phyloP scores from a whole-genome alignment of 2,113 vertebrate species.

The Catharus bicknelli region DNA sequence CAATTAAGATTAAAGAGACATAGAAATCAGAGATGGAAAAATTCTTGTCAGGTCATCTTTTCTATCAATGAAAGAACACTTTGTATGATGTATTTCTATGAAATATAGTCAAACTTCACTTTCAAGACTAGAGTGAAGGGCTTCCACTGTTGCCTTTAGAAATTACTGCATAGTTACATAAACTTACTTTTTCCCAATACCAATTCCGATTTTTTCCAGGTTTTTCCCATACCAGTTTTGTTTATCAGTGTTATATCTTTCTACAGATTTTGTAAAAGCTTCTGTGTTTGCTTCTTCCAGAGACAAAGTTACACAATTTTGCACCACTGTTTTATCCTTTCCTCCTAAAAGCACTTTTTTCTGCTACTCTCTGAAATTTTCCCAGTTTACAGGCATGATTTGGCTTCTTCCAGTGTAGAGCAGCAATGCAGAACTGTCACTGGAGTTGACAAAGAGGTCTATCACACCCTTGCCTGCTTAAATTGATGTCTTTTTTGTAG shows the following conservation, averaged over 20 bases:
- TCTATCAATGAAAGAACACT: constrained; percentile 10
- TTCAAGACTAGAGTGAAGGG: background rate
- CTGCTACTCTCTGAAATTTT: background rate
- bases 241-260: background rate
- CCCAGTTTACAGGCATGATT: background rate
- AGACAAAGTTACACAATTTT: background rate
- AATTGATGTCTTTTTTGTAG: background rate
- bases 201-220: background rate
- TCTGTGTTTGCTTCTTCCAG: background rate
- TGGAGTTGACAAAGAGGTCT: background rate
- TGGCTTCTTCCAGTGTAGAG: background rate
- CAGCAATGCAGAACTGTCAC: background rate
- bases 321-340: background rate
- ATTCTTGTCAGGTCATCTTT: background rate
- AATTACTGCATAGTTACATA: background rate
- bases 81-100: background rate
- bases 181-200: background rate
- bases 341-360: background rate
- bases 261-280: background rate
- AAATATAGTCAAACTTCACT: constrained; percentile 2
- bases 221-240: background rate
- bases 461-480: background rate
- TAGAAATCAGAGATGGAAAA: constrained; percentile 38
- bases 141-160: background rate
- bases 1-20: constrained; percentile 18